These are phyloP conservation scores for Cyclopterus lumpus DNA, from an alignment of 2,797 vertebrate species.

Conservation along the genomic window DNA sequence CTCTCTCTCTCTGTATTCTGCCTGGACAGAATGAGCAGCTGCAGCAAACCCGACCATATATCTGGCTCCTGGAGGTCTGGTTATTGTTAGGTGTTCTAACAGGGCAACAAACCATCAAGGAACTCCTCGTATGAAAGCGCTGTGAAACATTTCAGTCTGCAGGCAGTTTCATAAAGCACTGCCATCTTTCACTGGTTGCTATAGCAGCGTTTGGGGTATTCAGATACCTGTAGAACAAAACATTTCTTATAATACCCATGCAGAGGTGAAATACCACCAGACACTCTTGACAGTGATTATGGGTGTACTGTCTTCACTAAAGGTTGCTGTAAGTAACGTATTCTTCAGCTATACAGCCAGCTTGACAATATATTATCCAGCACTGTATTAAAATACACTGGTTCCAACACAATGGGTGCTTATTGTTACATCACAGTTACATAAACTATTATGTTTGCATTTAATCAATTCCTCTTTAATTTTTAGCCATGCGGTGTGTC, in stretches of 20 bases:
- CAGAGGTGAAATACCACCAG: background rate
- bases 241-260: background rate
- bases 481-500: background rate
- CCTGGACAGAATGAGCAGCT: conserved; percentile 37
- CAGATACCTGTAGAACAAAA: conserved; percentile 10
- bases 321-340: too few relatives aligned
- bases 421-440: background rate
- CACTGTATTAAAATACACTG: too few relatives aligned
- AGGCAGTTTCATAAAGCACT: background rate
- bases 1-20: conserved; percentile 24
- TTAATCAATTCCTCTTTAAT: background rate
- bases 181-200: background rate
- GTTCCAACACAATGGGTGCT: background rate
- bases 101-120: conserved; percentile 17
- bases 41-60: conserved; percentile 23
- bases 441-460: background rate
- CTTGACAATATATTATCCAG: too few relatives aligned
- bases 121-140: background rate
- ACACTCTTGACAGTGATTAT: background rate
- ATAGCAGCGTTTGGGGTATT: conserved; percentile 11
- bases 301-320: too few relatives aligned
- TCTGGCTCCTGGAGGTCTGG: conserved; percentile 13
- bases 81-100: conserved; percentile 7
- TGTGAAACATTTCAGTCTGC: conserved; percentile 2
- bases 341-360: too few relatives aligned